phyloP scores from a whole-genome alignment of 2,888 invertebrate genomes.

The Odontocolon sp. region DNA sequence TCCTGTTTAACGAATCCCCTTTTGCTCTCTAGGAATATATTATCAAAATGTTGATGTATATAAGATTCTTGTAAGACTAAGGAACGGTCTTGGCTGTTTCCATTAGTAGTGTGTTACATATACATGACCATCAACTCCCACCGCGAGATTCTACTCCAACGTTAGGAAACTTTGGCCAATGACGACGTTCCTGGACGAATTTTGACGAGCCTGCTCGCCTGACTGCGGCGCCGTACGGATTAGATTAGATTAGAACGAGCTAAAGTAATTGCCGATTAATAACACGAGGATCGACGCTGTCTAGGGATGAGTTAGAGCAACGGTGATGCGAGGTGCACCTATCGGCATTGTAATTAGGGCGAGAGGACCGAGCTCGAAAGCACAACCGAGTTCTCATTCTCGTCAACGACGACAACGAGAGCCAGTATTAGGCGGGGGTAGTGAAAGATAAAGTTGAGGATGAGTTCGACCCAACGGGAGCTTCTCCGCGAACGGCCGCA shows the following conservation, averaged over 20 bases:
- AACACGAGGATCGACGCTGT: slow-evolving; percentile 65
- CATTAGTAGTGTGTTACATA: too few relatives aligned
- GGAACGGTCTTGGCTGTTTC: slow-evolving; percentile 6
- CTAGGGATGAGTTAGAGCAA: not conserved
- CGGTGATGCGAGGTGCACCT: slow-evolving; percentile 29
- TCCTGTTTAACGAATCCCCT: slow-evolving; percentile 8
- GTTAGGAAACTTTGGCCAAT: slow-evolving; percentile 62
- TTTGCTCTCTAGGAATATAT: slow-evolving; percentile 32
- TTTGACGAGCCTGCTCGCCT: slow-evolving; percentile 23
- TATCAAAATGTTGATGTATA: slow-evolving; percentile 18
- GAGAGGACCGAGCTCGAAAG: slow-evolving; percentile 55
- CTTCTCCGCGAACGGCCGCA: slow-evolving; percentile 60
- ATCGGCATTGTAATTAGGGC: slow-evolving; percentile 73
- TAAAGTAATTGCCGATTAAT: slow-evolving; percentile 78
- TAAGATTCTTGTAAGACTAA: slow-evolving; percentile 1
- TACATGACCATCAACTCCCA: too few relatives aligned
- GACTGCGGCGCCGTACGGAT: slow-evolving; percentile 52
- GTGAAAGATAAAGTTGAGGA: slow-evolving; percentile 33
- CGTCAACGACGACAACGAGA: slow-evolving; percentile 27
- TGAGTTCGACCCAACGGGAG: slow-evolving; percentile 35
- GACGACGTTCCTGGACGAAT: slow-evolving; percentile 65
- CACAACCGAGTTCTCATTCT: slow-evolving; percentile 32
- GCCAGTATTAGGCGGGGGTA: slow-evolving; percentile 11
- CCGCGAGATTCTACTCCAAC: not conserved
- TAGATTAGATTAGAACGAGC: slow-evolving; percentile 72